Conservation (phyloP, 2,113 vertebrate genomes). For the Syngnathoides biaculeatus region DNA sequence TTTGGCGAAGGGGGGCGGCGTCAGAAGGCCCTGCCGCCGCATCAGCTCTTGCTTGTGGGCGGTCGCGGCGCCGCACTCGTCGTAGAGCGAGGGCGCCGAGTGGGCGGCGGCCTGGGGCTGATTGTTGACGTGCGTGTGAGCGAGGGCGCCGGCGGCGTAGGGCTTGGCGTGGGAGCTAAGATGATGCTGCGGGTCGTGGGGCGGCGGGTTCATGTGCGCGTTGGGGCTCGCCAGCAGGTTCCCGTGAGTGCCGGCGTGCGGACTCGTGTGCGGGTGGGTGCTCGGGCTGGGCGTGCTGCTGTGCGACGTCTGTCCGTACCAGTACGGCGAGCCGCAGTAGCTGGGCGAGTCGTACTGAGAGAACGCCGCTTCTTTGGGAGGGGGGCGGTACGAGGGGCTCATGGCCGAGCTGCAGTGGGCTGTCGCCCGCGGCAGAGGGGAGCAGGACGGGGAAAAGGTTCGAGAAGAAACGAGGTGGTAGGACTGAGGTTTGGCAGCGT, state of each 20-base stretch:
- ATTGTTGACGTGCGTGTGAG: conserved; percentile 45
- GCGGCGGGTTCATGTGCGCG: conserved; percentile 37
- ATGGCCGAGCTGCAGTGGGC: conserved; percentile 86
- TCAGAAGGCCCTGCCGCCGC: conserved; percentile 73
- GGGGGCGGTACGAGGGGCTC: conserved; percentile 74
- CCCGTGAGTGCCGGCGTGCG: conserved; percentile 50
- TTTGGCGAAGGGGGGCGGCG: conserved; percentile 67
- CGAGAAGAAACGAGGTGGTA: conserved; percentile 74
- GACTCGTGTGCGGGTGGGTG: conserved; percentile 56
- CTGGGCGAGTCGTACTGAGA: conserved; percentile 94
- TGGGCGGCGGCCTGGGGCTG: conserved; percentile 49
- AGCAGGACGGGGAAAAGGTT: conserved; percentile 92
- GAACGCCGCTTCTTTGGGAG: conserved; percentile 82
- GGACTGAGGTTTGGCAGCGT: conserved; percentile 79
- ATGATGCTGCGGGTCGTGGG: conserved; percentile 58
- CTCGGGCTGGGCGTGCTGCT: conserved; percentile 66
- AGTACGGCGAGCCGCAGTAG: conserved; percentile 92
- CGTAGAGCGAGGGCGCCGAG: conserved; percentile 64
- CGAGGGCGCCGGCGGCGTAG: conserved; percentile 38
- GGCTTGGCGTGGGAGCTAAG: conserved; percentile 53
- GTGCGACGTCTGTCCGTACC: conserved; percentile 85
- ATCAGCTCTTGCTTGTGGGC: conserved; percentile 82
- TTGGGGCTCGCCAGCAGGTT: conserved; percentile 44
- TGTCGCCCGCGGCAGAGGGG: conserved; percentile 83
- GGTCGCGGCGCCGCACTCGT: conserved; percentile 81